Conservation (phyloP, 2,113 vertebrate species). For the Rhineura floridana region DNA sequence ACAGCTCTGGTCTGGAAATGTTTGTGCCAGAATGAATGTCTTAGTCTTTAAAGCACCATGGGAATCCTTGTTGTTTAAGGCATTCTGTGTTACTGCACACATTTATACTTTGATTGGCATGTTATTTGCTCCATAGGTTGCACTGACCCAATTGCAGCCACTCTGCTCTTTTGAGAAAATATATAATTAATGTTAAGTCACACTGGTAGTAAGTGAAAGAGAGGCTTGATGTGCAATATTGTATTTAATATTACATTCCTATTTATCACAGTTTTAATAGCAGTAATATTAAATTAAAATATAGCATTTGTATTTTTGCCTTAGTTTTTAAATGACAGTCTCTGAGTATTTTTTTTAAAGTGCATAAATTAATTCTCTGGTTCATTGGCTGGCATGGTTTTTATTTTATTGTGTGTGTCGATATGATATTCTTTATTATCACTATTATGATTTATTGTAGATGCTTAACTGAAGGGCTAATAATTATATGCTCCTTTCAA, state of each 20-base stretch:
- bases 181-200: neutral
- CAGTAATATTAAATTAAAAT: neutral
- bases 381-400: neutral
- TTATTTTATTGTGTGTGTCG: neutral
- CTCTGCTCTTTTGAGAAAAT: neutral
- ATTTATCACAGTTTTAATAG: neutral
- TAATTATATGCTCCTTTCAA: neutral
- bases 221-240: neutral
- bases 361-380: neutral
- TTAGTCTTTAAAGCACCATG: neutral
- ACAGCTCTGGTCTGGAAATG: neutral
- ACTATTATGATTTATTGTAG: neutral
- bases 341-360: neutral
- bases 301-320: neutral
- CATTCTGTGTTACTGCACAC: neutral
- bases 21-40: neutral
- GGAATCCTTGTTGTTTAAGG: neutral
- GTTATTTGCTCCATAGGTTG: neutral
- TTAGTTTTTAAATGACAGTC: slow-evolving; percentile 8
- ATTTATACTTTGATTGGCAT: neutral
- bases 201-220: neutral
- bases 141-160: neutral
- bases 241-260: neutral
- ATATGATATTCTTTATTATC: neutral
- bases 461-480: neutral